These are phyloP conservation scores for Falco columbarius DNA, from an alignment of 2,797 vertebrate species.

Conservation along the genomic window DNA sequence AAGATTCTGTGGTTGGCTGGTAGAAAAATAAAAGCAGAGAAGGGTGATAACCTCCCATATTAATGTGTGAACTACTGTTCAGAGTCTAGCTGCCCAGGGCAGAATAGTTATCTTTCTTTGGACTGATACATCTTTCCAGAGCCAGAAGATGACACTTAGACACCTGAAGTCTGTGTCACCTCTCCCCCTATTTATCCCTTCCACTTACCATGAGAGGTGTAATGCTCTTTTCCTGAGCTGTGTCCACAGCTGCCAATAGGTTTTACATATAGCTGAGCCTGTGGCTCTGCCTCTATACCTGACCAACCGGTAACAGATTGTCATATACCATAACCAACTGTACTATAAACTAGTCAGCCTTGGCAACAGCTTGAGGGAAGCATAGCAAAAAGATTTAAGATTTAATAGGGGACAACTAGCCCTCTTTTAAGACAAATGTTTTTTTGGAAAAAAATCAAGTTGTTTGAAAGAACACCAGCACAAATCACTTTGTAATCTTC, in stretches of 20 bases:
- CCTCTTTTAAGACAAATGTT: not conserved
- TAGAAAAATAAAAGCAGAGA: not conserved
- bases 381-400: not conserved
- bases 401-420: not conserved
- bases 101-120: not conserved
- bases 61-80: not conserved
- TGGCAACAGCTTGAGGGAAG: not conserved
- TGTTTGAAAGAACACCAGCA: not conserved
- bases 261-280: not conserved
- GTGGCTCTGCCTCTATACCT: not conserved
- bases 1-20: not conserved
- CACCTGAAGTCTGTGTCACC: not conserved
- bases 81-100: not conserved
- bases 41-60: not conserved
- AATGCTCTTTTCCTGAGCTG: not conserved
- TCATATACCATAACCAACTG: not conserved
- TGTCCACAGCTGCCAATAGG: not conserved
- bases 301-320: not conserved
- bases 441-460: not conserved
- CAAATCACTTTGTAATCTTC: not conserved
- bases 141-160: not conserved
- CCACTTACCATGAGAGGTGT: no score
- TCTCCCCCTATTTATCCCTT: fast-evolving
- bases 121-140: not conserved
- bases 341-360: not conserved